Conservation (phyloP, 37 sponge, comb jelly and placozoan species). For the Eunapius fragilis region DNA sequence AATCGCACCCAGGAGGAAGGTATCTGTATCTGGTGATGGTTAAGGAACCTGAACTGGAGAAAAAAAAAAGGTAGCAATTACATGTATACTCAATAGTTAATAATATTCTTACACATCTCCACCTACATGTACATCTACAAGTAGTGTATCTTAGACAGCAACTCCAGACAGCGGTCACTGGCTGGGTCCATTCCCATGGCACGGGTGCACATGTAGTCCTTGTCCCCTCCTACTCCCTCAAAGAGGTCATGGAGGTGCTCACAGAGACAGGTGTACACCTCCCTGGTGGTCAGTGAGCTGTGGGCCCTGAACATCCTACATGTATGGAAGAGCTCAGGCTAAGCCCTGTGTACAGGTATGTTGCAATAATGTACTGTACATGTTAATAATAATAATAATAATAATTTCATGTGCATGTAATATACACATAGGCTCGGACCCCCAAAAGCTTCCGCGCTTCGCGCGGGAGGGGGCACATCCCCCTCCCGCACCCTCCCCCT, state of each 20-base stretch:
- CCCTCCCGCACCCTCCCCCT: too few relatives aligned
- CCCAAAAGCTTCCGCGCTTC: too few relatives aligned
- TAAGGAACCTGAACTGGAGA: slow-evolving; percentile 63
- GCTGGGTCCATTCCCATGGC: slow-evolving; percentile 53
- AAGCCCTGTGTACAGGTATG: too few relatives aligned
- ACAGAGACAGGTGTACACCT: slow-evolving; percentile 39
- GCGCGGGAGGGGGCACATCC: too few relatives aligned
- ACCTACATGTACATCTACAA: background rate
- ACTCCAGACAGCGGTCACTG: slow-evolving; percentile 10
- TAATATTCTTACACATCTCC: background rate
- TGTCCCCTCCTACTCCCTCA: background rate
- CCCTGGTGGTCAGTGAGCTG: slow-evolving; percentile 27
- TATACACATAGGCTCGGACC: too few relatives aligned
- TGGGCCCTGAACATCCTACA: slow-evolving; percentile 46
- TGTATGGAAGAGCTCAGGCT: slow-evolving; percentile 51
- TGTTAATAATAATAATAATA: too few relatives aligned
- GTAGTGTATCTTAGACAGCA: slow-evolving; percentile 35
- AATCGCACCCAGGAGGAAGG: slow-evolving; percentile 75
- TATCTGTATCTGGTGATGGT: slow-evolving; percentile 46
- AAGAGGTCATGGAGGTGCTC: slow-evolving; percentile 25
- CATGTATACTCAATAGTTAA: too few relatives aligned
- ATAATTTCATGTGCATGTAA: too few relatives aligned
- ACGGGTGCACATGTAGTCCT: slow-evolving; percentile 1
- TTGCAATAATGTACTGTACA: too few relatives aligned
- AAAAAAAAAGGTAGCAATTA: background rate